Base-by-base conservation (phyloP, 2,113 vertebrate genomes). In the Anas platyrhynchos region DNA sequence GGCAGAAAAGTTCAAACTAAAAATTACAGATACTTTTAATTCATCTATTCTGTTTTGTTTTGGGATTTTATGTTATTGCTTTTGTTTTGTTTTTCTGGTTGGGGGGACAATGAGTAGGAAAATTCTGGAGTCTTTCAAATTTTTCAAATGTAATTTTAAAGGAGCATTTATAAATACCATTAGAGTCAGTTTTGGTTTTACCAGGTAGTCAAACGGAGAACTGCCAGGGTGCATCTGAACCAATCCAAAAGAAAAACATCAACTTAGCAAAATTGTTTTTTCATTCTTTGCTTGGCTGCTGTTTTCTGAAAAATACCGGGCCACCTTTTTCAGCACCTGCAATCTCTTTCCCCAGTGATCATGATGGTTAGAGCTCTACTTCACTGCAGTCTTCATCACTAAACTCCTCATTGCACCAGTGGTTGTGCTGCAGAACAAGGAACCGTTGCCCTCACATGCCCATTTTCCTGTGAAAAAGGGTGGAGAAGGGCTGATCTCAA, bases 61-160 rank as follows among this genome's bases (percentile, higher is more conserved):
- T 61, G 31, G 36, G 9, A 31, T 87, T 88, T 90, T 82, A 18
- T 55, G 17, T 79, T n/a, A 17, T 25, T 14, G 10, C 6, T 63
- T 4, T 56, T 75, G 9, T 5, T 2, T 27, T 66, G 12, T 52
- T 72, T 66, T 44, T 25, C 44, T 80, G 10, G 8, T 46, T 81
- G 67, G 4, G 50, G 4, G 2, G 3, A 21, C n/a, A 6, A 73
- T 6, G 23, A 76, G 41, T 43, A 13, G 10, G 26, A 54, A 65
- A 86, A 71, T 58, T 43, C 48, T 12, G 15, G 22, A 83, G n/a
- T 69, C n/a, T 92, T 91, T 94, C 75, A 94, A 86, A 63, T 63
- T 29, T 92, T 91, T 94, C 75, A 94, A 86, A 63, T 63, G 17
- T 15, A 91, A 55, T 92, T 92, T 77, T 88, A 75, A 82, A 65